Evolutionary conservation across 2,888 invertebrate species (phyloP), one percentile per base, ranked within the genome.

Genomic region (Hoplodrina blanda): DNA sequence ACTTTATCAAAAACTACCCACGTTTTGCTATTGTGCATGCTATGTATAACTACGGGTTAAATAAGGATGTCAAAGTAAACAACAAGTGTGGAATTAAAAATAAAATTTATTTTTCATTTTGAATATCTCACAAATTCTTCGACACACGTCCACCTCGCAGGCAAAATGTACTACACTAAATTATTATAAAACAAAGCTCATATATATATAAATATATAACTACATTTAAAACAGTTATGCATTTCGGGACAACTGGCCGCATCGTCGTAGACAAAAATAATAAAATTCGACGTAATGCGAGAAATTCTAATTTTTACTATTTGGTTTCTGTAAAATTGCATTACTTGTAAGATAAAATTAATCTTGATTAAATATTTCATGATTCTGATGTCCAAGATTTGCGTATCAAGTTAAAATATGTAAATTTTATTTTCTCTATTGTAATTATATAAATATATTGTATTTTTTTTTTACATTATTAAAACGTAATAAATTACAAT

Each of bases 71-170:
- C 0, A 85, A 87, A 87, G 71, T 84, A 91, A 93, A 89, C 85
- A 78, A 82, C 81, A 74, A 44, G 17, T 59, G 79, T 91, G 94
- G 94, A 95, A 95, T 95, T 95, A 94, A 95, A 95, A 95, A 95
- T 95, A 95, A 95, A 94, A 93, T 95, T 94, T 95, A 95, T 95
- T 95, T 94, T 93, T 94, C 85, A 82, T 94, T 90, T 93, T 94
- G 94, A 93, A 93, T 92, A 93, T 92, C 91, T 95, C 95, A 94
- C 94, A 94, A 93, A 92, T 90, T 91, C 89, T 91, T 90, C 86
- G 88, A 90, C 89, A 87, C 89, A 84, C 90, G 89, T 86, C 90
- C 83, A 87, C 88, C 87, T 86, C 87, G 82, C 89, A 84, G 89
- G 89, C 90, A 85, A 84, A 84, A 88, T 88, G 88, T 89, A 84